phyloP scores from a whole-genome alignment of 2,113 vertebrate genomes.

The Mystacornis crossleyi region DNA sequence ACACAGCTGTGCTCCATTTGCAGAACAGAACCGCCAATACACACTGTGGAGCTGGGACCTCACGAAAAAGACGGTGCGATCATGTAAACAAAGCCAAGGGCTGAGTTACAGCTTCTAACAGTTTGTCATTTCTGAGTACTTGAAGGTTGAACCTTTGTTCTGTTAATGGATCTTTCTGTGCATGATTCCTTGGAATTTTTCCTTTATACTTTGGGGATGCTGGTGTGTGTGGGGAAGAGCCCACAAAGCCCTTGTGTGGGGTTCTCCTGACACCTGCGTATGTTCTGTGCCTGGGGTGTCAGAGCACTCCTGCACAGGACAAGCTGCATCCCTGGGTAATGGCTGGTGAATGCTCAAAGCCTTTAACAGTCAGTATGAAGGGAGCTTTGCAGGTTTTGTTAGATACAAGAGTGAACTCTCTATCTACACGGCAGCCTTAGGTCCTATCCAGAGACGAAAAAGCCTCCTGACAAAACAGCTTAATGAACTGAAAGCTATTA shows the following conservation, averaged over 20 bases:
- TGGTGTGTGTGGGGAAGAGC: not conserved
- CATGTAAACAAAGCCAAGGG: not conserved
- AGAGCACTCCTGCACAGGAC: not conserved
- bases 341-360: not conserved
- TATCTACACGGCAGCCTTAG: not conserved
- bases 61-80: not conserved
- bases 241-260: not conserved
- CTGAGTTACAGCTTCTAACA: not conserved
- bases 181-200: not conserved
- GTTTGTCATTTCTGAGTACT: not conserved
- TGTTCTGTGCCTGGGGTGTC: fast-evolving
- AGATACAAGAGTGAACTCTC: not conserved
- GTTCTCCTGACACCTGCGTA: not conserved
- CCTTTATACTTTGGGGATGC: not conserved
- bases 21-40: not conserved
- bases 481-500: not conserved
- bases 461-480: not conserved
- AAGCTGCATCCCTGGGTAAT: not conserved
- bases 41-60: not conserved
- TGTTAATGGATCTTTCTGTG: not conserved
- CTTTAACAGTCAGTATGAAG: not conserved
- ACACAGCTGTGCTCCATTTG: not conserved
- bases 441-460: not conserved
- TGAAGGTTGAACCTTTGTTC: not conserved
- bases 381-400: not conserved